A percentile compares a stretch with the other conserved stretches of the same genome.
phyloP scores from a whole-genome alignment of 2,113 vertebrate genomes.

The Myotis davidii region DNA sequence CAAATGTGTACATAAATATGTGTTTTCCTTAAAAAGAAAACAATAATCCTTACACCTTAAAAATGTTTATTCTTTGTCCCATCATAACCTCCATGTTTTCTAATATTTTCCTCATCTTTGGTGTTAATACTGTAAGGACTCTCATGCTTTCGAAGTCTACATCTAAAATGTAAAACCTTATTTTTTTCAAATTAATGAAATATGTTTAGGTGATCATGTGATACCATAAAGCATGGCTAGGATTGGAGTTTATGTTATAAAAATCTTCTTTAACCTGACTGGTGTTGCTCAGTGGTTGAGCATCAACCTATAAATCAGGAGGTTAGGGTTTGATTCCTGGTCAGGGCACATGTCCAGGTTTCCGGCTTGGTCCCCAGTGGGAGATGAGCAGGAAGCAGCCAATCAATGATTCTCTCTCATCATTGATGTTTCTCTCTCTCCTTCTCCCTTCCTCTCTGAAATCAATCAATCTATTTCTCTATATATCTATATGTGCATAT shows the following conservation, averaged over 20 bases:
- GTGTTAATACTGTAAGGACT: not conserved
- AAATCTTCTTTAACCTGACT: not conserved
- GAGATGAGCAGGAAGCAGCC: too few species aligned
- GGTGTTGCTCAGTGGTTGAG: too few species aligned
- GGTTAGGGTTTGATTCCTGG: too few species aligned
- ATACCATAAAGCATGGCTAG: not conserved
- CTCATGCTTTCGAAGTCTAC: not conserved
- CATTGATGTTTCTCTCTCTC: too few species aligned
- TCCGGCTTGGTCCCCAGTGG: too few species aligned
- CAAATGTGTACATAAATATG: not conserved
- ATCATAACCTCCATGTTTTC: not conserved
- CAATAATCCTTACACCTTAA: not conserved
- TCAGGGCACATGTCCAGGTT: too few species aligned
- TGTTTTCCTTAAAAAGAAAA: slow-evolving; percentile 28
- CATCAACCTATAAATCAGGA: too few species aligned
- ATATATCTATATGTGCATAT: too few species aligned
- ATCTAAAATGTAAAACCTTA: not conserved
- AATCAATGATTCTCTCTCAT: too few species aligned
- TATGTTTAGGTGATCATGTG: not conserved
- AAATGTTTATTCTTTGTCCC: not conserved
- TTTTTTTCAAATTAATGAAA: not conserved
- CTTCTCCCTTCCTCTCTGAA: too few species aligned
- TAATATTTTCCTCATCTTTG: not conserved
- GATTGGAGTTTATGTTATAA: not conserved
- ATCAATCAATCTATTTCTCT: too few species aligned